A percentile compares a stretch with the other conserved stretches of the same genome.
These are phyloP conservation scores for Drosophila melanosoma DNA, from an alignment of 2,888 invertebrate species.

Conservation along the genomic window DNA sequence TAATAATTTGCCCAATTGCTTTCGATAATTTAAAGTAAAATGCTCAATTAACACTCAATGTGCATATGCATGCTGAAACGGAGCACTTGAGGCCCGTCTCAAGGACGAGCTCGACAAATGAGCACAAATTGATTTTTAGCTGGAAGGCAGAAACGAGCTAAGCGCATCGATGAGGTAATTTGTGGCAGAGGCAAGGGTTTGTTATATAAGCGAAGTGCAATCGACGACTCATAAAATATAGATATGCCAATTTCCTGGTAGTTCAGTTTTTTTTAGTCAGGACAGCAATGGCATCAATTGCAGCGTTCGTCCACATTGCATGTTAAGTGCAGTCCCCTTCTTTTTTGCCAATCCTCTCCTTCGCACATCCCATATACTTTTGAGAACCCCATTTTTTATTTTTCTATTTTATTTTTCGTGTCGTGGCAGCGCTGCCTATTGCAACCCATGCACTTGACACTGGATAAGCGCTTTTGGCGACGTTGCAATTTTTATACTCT, in stretches of 20 bases:
- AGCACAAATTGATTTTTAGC: constrained; percentile 31
- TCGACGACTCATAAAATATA: constrained; percentile 72
- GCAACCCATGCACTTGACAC: constrained; percentile 72
- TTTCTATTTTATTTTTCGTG: background rate
- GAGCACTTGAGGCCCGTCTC: background rate
- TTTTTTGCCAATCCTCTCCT: background rate
- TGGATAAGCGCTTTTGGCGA: constrained; percentile 40
- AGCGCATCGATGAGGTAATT: background rate
- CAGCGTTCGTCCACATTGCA: constrained; percentile 35
- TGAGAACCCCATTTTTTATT: background rate
- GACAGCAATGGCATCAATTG: constrained; percentile 30
- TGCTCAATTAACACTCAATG: constrained; percentile 16
- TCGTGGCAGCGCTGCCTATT: constrained; percentile 34
- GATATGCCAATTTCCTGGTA: constrained; percentile 48
- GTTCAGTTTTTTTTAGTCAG: constrained; percentile 29
- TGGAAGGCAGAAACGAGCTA: background rate
- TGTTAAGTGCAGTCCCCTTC: constrained; percentile 38
- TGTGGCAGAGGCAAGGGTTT: background rate
- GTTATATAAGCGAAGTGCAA: constrained; percentile 38
- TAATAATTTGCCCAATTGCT: background rate
- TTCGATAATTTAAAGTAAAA: constrained; percentile 3
- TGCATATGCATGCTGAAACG: constrained; percentile 16
- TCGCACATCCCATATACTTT: background rate
- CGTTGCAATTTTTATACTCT: constrained; percentile 19
- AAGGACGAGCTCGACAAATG: constrained; percentile 27